These are phyloP conservation scores for Temnopleurus reevesii DNA, from an alignment of 53 echinoderm and acorn worm species.

Conservation along the genomic window DNA sequence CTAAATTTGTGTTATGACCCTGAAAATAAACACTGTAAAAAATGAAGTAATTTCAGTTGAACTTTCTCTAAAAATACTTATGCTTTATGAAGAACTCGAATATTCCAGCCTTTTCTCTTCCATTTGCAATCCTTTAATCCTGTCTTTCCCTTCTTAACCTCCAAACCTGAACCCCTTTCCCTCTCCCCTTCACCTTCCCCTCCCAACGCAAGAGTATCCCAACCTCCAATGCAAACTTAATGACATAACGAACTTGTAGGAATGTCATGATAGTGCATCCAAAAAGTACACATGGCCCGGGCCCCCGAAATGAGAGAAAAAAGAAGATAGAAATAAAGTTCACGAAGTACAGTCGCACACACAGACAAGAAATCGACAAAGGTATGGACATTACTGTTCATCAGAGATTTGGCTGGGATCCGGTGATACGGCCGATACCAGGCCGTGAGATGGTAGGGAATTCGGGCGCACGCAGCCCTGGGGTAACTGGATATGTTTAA, in stretches of 20 bases:
- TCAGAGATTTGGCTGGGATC: neutral
- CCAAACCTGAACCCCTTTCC: too few relatives aligned
- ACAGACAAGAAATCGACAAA: conserved; percentile 1
- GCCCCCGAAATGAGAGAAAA: too few relatives aligned
- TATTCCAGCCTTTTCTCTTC: too few relatives aligned
- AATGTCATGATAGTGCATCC: conserved; percentile 18
- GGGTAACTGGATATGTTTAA: conserved; percentile 54
- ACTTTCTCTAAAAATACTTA: too few relatives aligned
- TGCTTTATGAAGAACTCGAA: too few relatives aligned
- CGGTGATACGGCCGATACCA: conserved; percentile 1
- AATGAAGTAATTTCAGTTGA: too few relatives aligned
- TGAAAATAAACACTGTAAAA: too few relatives aligned
- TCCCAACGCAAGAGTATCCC: neutral
- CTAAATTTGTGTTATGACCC: too few relatives aligned
- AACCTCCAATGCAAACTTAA: neutral
- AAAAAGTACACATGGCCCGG: conserved; percentile 46
- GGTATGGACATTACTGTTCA: conserved; percentile 40
- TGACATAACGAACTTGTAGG: conserved; percentile 17
- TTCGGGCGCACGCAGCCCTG: conserved; percentile 11
- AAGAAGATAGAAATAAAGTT: conserved; percentile 18
- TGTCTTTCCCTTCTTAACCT: neutral
- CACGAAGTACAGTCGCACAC: conserved; percentile 29
- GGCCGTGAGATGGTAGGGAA: conserved; percentile 13
- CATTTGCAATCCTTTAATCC: too few relatives aligned
- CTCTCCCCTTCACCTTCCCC: neutral